Evolutionary conservation across 2,797 vertebrate genomes (phyloP).

Genomic region (Xyrichtys novacula): DNA sequence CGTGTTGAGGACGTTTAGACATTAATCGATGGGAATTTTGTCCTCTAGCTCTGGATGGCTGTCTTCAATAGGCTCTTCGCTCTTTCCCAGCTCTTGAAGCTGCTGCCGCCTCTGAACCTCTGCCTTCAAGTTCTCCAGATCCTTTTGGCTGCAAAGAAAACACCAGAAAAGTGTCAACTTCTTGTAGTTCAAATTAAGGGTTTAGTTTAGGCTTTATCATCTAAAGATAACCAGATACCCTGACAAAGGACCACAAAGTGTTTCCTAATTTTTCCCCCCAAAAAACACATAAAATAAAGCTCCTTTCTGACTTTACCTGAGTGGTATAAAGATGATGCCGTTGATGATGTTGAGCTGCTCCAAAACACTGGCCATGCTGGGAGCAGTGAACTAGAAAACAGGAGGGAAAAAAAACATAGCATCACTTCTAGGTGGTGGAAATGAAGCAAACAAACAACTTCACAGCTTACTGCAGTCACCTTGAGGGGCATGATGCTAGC

Average conservation of each 20-base stretch:
- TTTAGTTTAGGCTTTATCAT: not conserved
- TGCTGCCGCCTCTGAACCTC: slow-evolving; percentile 97
- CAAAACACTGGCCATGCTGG: slow-evolving; percentile 97
- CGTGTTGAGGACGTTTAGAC: slow-evolving; percentile 43
- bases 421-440: slow-evolving; percentile 3
- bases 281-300: not conserved
- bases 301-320: slow-evolving; percentile 86
- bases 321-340: slow-evolving; percentile 99
- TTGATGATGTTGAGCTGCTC: slow-evolving; percentile 99
- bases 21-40: slow-evolving; percentile 86
- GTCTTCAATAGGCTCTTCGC: slow-evolving; percentile 78
- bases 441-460: not conserved
- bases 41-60: slow-evolving; percentile 82
- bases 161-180: not conserved
- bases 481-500: slow-evolving; percentile 98
- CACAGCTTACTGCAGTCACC: slow-evolving; percentile 73
- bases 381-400: slow-evolving; percentile 93
- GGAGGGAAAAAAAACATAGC: slow-evolving; percentile 3
- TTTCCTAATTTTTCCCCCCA: no score
- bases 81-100: slow-evolving; percentile 91
- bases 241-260: no score
- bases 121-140: slow-evolving; percentile 97
- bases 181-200: not conserved
- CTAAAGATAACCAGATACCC: no score
- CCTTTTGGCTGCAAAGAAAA: slow-evolving; percentile 90